Evolutionary conservation across 2,113 vertebrate genomes (phyloP).

Genomic region (Bubo scandiacus): DNA sequence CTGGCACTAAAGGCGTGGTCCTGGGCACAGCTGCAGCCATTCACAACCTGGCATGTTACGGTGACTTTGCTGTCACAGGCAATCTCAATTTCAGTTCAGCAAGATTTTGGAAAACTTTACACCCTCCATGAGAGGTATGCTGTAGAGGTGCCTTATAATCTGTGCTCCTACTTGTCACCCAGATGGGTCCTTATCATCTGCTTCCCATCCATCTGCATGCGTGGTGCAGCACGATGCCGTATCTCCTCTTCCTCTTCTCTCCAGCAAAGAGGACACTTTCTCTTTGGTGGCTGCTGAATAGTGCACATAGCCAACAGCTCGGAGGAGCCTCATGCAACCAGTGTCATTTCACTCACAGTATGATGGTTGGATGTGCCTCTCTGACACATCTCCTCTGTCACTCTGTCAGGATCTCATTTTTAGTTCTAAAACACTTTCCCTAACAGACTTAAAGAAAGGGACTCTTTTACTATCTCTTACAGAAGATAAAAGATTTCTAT

Average conservation of each 20-base stretch:
- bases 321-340: background rate
- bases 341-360: background rate
- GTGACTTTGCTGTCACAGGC: background rate
- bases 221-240: fast-evolving
- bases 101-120: background rate
- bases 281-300: background rate
- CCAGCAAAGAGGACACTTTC: background rate
- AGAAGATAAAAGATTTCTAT: background rate
- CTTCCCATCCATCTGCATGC: background rate
- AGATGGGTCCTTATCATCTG: background rate
- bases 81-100: background rate
- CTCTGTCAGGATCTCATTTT: background rate
- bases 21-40: background rate
- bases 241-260: background rate
- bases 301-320: background rate
- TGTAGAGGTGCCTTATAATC: background rate
- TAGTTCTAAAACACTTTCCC: background rate
- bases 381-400: background rate
- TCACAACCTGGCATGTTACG: background rate
- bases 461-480: background rate
- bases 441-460: background rate
- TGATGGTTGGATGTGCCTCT: background rate
- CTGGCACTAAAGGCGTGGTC: background rate
- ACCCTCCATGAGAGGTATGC: background rate
- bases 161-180: background rate